phyloP scores from a whole-genome alignment of 2,888 invertebrate species.

The Cephus pygmeus region DNA sequence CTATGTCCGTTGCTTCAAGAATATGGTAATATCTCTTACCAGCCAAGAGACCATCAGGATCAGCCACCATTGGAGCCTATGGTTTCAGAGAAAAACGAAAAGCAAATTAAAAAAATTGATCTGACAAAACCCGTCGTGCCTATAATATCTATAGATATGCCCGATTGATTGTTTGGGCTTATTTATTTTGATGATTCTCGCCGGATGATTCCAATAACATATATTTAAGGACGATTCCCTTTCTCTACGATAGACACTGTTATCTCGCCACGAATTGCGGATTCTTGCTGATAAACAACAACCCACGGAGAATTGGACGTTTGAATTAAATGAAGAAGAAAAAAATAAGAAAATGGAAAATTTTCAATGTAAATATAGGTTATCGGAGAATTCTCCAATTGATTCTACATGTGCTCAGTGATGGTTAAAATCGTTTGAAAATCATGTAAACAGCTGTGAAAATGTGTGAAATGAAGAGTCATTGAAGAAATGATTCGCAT shows the following conservation, averaged over 20 bases:
- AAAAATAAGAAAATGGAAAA: neutral
- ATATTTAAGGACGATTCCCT: neutral
- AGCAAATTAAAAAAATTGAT: constrained; percentile 81
- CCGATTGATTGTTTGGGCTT: constrained; percentile 75
- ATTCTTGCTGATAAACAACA: neutral
- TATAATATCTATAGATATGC: constrained; percentile 90
- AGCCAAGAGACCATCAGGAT: constrained; percentile 70
- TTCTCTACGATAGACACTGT: neutral
- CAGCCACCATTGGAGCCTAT: constrained; percentile 65
- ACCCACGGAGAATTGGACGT: neutral
- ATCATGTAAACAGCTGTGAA: neutral
- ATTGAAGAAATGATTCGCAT: neutral
- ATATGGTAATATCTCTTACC: constrained; percentile 97
- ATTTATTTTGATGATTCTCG: constrained; percentile 27
- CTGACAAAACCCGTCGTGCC: constrained; percentile 88
- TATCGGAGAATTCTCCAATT: neutral
- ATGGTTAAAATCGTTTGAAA: neutral
- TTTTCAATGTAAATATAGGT: neutral
- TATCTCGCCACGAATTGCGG: neutral
- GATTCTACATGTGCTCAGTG: neutral
- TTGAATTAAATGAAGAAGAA: neutral
- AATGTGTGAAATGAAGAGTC: neutral
- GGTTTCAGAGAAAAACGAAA: constrained; percentile 73
- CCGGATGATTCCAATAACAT: neutral
- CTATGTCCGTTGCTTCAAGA: constrained; percentile 96